Percentiles rank a stretch among this genome's conserved stretches.
Evolutionary conservation across 2,888 invertebrate species (phyloP).

Genomic region (Coenonympha arcania): DNA sequence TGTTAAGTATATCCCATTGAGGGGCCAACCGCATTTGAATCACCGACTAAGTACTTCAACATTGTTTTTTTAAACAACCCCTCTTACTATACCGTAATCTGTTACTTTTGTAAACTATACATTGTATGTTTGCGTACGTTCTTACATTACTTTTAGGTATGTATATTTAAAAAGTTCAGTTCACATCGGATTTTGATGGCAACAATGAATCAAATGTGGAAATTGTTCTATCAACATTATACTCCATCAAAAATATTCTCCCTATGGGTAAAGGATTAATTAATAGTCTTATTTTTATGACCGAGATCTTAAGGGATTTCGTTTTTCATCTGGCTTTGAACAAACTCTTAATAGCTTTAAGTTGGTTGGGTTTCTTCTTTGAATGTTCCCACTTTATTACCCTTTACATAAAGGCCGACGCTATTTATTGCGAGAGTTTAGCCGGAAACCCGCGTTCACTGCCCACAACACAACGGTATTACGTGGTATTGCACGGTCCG

Average conservation of each 20-base stretch:
- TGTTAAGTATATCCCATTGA: slow-evolving; percentile 14
- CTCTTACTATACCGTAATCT: not conserved
- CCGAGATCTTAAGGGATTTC: not conserved
- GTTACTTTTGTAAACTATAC: not conserved
- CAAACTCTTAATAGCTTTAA: too few species aligned
- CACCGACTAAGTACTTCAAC: not conserved
- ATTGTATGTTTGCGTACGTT: too few species aligned
- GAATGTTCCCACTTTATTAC: not conserved
- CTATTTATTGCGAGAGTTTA: slow-evolving; percentile 1
- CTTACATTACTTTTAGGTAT: too few species aligned
- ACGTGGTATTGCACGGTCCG: slow-evolving; percentile 2
- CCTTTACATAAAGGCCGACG: not conserved
- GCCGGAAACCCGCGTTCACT: slow-evolving; percentile 5
- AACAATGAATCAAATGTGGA: not conserved
- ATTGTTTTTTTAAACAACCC: not conserved
- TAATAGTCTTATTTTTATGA: too few species aligned
- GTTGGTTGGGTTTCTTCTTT: not conserved
- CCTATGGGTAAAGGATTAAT: too few species aligned
- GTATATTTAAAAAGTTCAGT: too few species aligned
- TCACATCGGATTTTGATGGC: too few species aligned
- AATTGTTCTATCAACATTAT: not conserved
- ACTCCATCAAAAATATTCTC: too few species aligned
- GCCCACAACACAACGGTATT: slow-evolving; percentile 6
- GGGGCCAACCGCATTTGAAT: not conserved
- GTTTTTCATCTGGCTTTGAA: not conserved